Evolutionary conservation across 2,888 invertebrate genomes (phyloP), one percentile per base, ranked within the genome.

Genomic region (Eulithis testata): DNA sequence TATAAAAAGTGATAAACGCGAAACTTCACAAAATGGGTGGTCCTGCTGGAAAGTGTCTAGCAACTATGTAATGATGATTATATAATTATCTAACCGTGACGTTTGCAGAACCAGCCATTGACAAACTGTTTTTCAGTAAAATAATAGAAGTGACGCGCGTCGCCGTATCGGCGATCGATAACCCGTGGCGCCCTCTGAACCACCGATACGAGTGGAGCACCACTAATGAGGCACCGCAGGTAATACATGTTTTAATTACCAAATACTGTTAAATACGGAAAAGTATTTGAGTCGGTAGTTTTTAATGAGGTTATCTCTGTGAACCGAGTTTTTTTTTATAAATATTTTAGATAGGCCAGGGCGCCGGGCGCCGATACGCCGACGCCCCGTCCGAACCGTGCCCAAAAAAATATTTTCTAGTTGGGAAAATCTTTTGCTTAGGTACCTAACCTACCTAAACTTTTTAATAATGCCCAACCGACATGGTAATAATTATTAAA

Each of bases 151-250:
- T 89, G 87, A 86, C 87, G 87, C 79, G 83, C 82, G 78, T 66
- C 62, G 57, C 76, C 71, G 71, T 85, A 87, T 87, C 87, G 81
- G 62, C 61, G 8, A 53, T 83, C 84, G 89, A 87, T 87, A 88
- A 88, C 89, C 88, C 84, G 31, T 4, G n/a, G 73, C 82, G 84
- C 74, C 82, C 85, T 79, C 71, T 80, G 84, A 82, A 77, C 82
- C 70, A 12, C 72, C 82, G 89, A 88, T 89, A 89, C n/a, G 71
- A 74, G 72, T 76, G 78, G 79, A 77, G 76, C 82, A 76, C 47
- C 56, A 56, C 66, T 66, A 66, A 66, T 66, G 56, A 66, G 49
- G 58, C 5, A 45, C 27, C 14, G 31, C 66, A 66, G 66, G 66
- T 66, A 66, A 49, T 21, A 11, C 11, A 12, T 45, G 14, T 52